These are phyloP conservation scores for Diploscapter pachys DNA, from an alignment of 1,140 invertebrate species.

Conservation along the genomic window DNA sequence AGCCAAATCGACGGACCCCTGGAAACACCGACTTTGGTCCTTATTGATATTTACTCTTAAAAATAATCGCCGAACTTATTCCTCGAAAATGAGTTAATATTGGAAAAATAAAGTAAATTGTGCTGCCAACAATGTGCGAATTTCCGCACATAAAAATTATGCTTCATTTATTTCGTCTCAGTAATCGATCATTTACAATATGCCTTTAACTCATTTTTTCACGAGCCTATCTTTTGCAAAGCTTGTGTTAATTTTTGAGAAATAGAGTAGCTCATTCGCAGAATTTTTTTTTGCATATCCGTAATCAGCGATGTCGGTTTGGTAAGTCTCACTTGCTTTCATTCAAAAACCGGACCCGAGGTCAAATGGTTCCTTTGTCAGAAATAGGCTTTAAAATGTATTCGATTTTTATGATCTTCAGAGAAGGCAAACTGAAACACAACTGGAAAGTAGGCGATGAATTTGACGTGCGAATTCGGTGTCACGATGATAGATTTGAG, in stretches of 20 bases:
- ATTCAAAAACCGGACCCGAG: not conserved
- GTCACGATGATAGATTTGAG: constrained; percentile 54
- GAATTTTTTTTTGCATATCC: not conserved
- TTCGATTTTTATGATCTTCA: constrained; percentile 3
- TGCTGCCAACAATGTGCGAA: too few species aligned
- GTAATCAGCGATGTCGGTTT: too few species aligned
- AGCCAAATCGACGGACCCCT: too few species aligned
- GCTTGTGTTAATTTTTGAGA: not conserved
- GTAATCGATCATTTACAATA: too few species aligned
- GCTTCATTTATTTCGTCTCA: too few species aligned
- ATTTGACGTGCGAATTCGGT: constrained; percentile 54
- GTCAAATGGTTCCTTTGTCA: not conserved
- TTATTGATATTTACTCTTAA: too few species aligned
- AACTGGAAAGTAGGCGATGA: constrained; percentile 53
- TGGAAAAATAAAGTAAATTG: too few species aligned
- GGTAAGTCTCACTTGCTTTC: too few species aligned
- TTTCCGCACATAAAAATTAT: too few species aligned
- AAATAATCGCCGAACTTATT: too few species aligned
- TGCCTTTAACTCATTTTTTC: not conserved
- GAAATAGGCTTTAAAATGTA: not conserved
- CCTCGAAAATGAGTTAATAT: too few species aligned
- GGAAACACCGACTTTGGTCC: too few species aligned
- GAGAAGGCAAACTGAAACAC: constrained; percentile 53
- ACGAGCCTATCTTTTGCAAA: not conserved
- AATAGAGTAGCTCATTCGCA: not conserved